Evolutionary conservation across 2,797 vertebrate species (phyloP), one percentile per base, ranked within the genome.

Genomic region (Babyrousa celebensis): DNA sequence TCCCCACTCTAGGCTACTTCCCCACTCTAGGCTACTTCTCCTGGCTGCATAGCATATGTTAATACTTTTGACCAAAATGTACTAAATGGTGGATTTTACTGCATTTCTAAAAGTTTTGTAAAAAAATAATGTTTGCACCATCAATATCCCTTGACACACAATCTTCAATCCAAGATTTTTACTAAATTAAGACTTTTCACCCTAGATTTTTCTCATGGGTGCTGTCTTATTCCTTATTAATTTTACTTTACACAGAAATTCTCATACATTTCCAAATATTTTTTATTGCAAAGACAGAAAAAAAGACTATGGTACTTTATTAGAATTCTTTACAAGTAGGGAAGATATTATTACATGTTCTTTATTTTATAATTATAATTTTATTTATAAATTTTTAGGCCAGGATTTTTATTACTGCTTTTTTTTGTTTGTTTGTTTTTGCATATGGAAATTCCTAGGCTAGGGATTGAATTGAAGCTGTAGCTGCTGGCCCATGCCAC

Each of bases 161-260:
- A 48, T 90, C 0, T 58, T 65, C 6, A 86, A 70, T 83, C 6
- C 77, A 8, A 60, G 27, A 65, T 54, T 65, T 70, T 74, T 52
- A 92, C 21, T 86, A n/a, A 89, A 54, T 79, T 87, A 92, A 83
- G 48, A 65, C 88, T 27, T 20, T 54, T 80, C 89, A 62, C 63
- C 40, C 60, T 60, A 84, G 32, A 29, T 48, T 36, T 93, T 85
- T 63, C 17, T 68, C 11, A 65, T 15, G 18, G 7, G 11, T 65
- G 7, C 23, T 74, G 56, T 20, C 71, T 43, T 75, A 92, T 71
- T 74, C 8, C 63, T 89, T 67, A 52, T 70, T 68, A 67, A 83
- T 82, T 89, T 83, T 86, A 68, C 3, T 29, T 79, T 90, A 17
- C 16, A 15, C 95, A 68, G 91, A 43, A 15, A 10, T 0, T 80